A percentile compares a stretch with the other conserved stretches of the same genome.
Conservation (phyloP, 2,113 vertebrate genomes). For the Loxodonta africana region DNA sequence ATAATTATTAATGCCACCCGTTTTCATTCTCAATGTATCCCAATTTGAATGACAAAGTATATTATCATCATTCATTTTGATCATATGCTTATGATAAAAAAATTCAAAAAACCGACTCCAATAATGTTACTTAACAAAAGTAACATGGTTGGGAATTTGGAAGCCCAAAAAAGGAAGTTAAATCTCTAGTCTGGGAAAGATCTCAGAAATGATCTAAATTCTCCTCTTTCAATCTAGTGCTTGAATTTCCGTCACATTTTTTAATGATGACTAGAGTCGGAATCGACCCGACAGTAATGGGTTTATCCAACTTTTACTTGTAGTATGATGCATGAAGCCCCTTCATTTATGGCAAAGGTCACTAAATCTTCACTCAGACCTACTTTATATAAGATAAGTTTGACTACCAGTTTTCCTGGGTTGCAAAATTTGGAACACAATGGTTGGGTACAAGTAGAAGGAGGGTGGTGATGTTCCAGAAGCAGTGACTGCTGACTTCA, state of each 20-base stretch:
- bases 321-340: neutral
- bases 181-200: neutral
- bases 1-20: neutral
- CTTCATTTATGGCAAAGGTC: neutral
- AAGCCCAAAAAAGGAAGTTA: neutral
- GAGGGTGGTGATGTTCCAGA: neutral
- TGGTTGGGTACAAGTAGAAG: neutral
- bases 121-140: neutral
- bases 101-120: neutral
- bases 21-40: neutral
- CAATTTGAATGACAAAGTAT: neutral
- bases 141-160: neutral
- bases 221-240: neutral
- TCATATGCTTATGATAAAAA: neutral
- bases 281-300: too few relatives aligned
- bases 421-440: neutral
- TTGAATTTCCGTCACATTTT: constrained; percentile 3
- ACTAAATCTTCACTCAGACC: neutral
- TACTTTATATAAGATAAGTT: constrained; percentile 17
- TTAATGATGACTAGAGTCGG: neutral
- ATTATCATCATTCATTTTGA: neutral
- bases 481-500: neutral
- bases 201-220: neutral
- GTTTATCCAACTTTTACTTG: neutral
- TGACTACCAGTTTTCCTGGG: neutral